These are phyloP conservation scores for Rhingia rostrata DNA, from an alignment of 2,888 invertebrate species.

Conservation along the genomic window DNA sequence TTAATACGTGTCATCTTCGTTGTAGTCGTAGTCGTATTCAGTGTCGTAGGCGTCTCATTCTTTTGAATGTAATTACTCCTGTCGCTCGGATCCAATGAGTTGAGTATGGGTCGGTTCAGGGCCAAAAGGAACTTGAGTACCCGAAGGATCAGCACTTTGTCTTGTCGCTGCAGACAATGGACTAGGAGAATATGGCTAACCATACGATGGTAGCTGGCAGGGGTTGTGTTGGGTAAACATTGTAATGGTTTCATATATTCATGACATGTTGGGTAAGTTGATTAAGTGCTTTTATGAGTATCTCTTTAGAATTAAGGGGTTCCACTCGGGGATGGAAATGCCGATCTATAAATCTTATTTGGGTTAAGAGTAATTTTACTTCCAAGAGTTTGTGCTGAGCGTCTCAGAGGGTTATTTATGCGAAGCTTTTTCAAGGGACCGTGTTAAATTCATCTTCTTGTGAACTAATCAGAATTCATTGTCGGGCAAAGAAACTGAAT, in stretches of 20 bases:
- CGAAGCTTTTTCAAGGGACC: slow-evolving; percentile 30
- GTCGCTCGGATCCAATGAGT: slow-evolving; percentile 6
- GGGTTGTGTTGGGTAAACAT: slow-evolving; percentile 60
- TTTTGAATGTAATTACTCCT: slow-evolving; percentile 62
- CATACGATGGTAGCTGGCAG: neutral
- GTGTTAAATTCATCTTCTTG: slow-evolving; percentile 8
- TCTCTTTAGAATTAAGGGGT: slow-evolving; percentile 60
- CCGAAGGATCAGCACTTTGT: slow-evolving; percentile 61
- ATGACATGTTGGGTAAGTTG: slow-evolving; percentile 67
- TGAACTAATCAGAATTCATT: slow-evolving; percentile 1
- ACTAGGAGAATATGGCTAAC: slow-evolving; percentile 11
- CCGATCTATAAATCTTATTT: slow-evolving; percentile 46
- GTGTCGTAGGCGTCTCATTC: slow-evolving; percentile 51
- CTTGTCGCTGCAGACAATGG: slow-evolving; percentile 56
- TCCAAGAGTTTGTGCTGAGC: slow-evolving; percentile 27
- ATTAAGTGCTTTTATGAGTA: slow-evolving; percentile 71
- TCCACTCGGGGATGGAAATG: slow-evolving; percentile 32
- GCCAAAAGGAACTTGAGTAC: slow-evolving; percentile 48
- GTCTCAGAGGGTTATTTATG: slow-evolving; percentile 1
- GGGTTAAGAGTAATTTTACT: slow-evolving; percentile 51
- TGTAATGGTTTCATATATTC: slow-evolving; percentile 68
- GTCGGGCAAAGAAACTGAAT: too few species aligned
- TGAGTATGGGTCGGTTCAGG: slow-evolving; percentile 41
- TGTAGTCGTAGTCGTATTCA: slow-evolving; percentile 10
- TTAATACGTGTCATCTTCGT: slow-evolving; percentile 26